A percentile compares a stretch with the other conserved stretches of the same genome.
Evolutionary conservation across 2,797 vertebrate species (phyloP).

Genomic region (Pseudochromis fuscus): DNA sequence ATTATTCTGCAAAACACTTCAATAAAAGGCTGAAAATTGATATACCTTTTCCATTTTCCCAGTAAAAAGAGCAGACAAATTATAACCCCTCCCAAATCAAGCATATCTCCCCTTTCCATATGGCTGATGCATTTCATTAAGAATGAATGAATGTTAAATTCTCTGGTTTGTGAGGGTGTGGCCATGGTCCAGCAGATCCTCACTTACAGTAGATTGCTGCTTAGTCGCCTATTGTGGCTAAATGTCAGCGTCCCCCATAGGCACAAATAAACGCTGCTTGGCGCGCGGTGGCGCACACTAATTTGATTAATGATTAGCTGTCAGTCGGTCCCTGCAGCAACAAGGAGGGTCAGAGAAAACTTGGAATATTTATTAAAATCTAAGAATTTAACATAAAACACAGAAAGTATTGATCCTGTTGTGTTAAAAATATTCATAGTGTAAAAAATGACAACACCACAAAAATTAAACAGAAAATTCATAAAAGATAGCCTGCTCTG

Average conservation of each 20-base stretch:
- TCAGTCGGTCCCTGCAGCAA: conserved; percentile 30
- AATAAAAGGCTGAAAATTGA: background rate
- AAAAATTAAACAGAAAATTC: background rate
- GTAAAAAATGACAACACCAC: no score
- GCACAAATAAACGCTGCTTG: conserved; percentile 46
- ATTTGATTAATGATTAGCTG: conserved; percentile 78
- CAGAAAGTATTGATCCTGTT: no score
- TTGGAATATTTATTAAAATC: conserved; percentile 6
- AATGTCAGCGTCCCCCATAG: conserved; percentile 71
- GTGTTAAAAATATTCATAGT: no score
- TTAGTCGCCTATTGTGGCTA: conserved; percentile 52
- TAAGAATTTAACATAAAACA: background rate
- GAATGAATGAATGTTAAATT: background rate
- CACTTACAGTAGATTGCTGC: conserved; percentile 34
- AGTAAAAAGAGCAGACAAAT: background rate
- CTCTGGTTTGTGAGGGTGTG: conserved; percentile 36
- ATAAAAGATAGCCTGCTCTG: background rate
- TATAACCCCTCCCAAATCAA: background rate
- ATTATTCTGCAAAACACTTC: conserved; percentile 1
- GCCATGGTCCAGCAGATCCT: conserved; percentile 21
- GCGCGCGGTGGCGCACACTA: conserved; percentile 58
- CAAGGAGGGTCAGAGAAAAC: conserved; percentile 23
- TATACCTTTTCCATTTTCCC: background rate
- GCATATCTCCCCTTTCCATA: background rate
- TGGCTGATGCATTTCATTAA: background rate